Conservation (phyloP, 2,888 invertebrate species). For the Mechanitis messenoides region DNA sequence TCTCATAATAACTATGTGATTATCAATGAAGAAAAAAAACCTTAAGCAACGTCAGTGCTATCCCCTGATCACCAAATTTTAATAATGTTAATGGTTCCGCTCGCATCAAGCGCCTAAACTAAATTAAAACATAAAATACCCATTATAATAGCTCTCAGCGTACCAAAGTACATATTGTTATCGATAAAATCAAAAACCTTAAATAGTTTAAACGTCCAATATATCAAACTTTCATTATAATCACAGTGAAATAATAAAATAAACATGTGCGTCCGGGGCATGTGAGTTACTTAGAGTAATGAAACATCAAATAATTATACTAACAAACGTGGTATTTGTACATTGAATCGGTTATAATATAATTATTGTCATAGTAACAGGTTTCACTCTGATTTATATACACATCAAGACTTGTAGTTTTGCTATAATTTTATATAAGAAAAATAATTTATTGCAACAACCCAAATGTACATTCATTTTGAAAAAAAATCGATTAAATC, state of each 20-base stretch:
- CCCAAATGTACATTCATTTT: slow-evolving; percentile 54
- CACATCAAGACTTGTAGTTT: slow-evolving; percentile 43
- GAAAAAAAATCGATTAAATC: slow-evolving; percentile 22
- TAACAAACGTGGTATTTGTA: slow-evolving; percentile 46
- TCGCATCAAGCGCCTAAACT: slow-evolving; percentile 56
- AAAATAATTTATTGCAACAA: slow-evolving; percentile 69
- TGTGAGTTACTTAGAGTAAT: slow-evolving; percentile 15
- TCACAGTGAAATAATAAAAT: slow-evolving; percentile 26
- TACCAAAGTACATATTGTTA: slow-evolving; percentile 47
- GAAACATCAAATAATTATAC: slow-evolving; percentile 29
- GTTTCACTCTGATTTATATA: slow-evolving; percentile 35
- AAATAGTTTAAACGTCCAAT: slow-evolving; percentile 47
- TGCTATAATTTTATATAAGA: slow-evolving; percentile 54
- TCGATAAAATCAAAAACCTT: slow-evolving; percentile 39
- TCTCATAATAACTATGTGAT: slow-evolving; percentile 71
- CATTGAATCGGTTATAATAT: slow-evolving; percentile 43
- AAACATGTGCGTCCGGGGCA: slow-evolving; percentile 22
- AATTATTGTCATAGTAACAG: slow-evolving; percentile 32
- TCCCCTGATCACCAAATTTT: slow-evolving; percentile 68
- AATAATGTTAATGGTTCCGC: slow-evolving; percentile 60
- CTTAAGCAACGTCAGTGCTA: slow-evolving; percentile 63
- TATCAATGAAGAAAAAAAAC: slow-evolving; percentile 69
- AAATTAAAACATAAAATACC: slow-evolving; percentile 69
- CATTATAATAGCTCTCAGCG: slow-evolving; percentile 56
- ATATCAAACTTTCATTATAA: slow-evolving; percentile 20